Evolutionary conservation across 2,113 vertebrate genomes (phyloP).

Genomic region (Marcusenius ussheri): DNA sequence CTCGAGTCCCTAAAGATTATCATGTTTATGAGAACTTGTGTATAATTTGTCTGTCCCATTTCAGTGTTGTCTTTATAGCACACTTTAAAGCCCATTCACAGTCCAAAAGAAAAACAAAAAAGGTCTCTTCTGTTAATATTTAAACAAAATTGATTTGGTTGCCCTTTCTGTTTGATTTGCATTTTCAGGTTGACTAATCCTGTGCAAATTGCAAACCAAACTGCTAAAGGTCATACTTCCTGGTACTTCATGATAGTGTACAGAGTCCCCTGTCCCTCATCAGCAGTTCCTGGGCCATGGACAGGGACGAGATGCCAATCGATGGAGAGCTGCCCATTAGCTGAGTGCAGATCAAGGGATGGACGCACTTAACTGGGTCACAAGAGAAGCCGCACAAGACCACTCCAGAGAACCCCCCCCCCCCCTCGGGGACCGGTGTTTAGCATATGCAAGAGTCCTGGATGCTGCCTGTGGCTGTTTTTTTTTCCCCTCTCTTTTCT

Average conservation of each 20-base stretch:
- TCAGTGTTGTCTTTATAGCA: slow-evolving; percentile 21
- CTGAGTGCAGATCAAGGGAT: slow-evolving; percentile 65
- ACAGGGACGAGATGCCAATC: slow-evolving; percentile 63
- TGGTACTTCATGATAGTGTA: slow-evolving; percentile 33
- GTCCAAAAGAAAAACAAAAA: slow-evolving; percentile 22
- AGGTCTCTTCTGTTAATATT: slow-evolving; percentile 28
- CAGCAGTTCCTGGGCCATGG: slow-evolving; percentile 49
- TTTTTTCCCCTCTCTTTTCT: not conserved
- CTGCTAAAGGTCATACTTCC: slow-evolving; percentile 53
- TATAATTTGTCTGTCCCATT: slow-evolving; percentile 37
- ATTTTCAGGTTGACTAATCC: slow-evolving; percentile 49
- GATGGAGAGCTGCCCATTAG: slow-evolving; percentile 63
- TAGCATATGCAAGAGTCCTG: slow-evolving; percentile 12
- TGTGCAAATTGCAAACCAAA: slow-evolving; percentile 48
- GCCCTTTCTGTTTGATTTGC: slow-evolving; percentile 58
- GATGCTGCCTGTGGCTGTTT: not conserved
- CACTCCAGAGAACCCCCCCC: slow-evolving; percentile 19
- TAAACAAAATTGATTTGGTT: slow-evolving; percentile 49
- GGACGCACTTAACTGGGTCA: slow-evolving; percentile 39
- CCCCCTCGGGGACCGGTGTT: not conserved
- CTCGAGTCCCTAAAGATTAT: not conserved
- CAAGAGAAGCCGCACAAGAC: slow-evolving; percentile 30
- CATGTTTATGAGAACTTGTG: slow-evolving; percentile 16
- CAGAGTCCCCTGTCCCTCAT: slow-evolving; percentile 42
- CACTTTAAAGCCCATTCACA: slow-evolving; percentile 10